phyloP scores from a whole-genome alignment of 2,113 vertebrate genomes.

The Casuarius casuarius region DNA sequence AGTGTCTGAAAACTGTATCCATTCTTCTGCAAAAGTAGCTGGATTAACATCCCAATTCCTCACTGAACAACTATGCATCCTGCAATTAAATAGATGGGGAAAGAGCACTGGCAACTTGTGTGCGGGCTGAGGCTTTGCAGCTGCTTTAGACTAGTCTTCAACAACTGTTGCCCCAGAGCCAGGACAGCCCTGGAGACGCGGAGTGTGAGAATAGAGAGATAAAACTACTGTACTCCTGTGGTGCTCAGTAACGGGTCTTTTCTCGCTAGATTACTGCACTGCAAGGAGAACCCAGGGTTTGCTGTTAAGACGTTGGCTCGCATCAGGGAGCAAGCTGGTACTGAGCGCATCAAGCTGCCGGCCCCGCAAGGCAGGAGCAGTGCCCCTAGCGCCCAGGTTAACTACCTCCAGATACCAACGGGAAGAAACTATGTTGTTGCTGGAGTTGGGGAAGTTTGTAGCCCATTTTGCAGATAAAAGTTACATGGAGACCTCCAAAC shows the following conservation, averaged over 20 bases:
- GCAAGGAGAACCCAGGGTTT: not conserved
- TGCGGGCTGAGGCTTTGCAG: slow-evolving; percentile 36
- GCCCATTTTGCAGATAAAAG: not conserved
- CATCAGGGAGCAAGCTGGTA: accelerated
- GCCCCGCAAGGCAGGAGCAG: not conserved
- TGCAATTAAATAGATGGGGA: not conserved
- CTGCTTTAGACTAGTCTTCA: not conserved
- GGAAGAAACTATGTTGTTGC: not conserved
- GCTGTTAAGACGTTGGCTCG: not conserved
- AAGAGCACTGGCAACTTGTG: not conserved
- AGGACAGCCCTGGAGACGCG: not conserved
- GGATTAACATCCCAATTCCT: slow-evolving; percentile 48
- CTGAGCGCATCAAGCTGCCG: not conserved
- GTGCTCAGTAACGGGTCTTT: not conserved
- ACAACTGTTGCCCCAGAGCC: not conserved
- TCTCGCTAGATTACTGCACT: not conserved
- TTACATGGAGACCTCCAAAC: not conserved
- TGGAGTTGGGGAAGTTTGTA: not conserved
- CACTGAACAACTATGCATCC: slow-evolving; percentile 59
- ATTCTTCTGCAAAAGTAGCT: slow-evolving; percentile 24
- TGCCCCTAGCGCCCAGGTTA: not conserved
- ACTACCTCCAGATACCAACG: not conserved
- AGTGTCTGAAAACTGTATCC: slow-evolving; percentile 45
- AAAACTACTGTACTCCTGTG: not conserved
- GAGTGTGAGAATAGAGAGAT: not conserved